Evolutionary conservation across 2,888 invertebrate genomes (phyloP).

Genomic region (Itoplectis maculator): DNA sequence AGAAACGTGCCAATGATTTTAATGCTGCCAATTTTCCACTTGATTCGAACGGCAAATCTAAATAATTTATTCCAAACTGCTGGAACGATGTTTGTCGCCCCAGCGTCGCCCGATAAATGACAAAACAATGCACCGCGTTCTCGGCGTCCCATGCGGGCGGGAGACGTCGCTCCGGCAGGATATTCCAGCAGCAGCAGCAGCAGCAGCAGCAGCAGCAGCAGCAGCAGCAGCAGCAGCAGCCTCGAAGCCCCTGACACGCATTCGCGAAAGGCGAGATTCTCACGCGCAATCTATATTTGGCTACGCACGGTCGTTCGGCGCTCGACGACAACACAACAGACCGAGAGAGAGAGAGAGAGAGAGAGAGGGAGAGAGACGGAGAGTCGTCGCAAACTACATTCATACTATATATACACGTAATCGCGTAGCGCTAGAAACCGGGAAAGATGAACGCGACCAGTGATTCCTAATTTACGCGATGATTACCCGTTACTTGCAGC

Average conservation of each 20-base stretch:
- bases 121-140: neutral
- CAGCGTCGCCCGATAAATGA: too few relatives aligned
- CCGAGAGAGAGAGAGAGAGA: too few relatives aligned
- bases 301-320: conserved; percentile 56
- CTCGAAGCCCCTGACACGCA: conserved; percentile 73
- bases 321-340: conserved; percentile 25
- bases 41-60: too few relatives aligned
- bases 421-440: conserved; percentile 14
- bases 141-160: conserved; percentile 5
- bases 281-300: conserved; percentile 74
- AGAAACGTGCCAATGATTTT: too few relatives aligned
- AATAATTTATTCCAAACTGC: too few relatives aligned
- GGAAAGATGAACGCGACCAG: neutral
- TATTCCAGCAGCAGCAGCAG: too few relatives aligned
- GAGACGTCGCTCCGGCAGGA: conserved; percentile 29
- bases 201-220: too few relatives aligned
- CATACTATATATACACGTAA: neutral
- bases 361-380: too few relatives aligned
- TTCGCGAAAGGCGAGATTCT: conserved; percentile 74
- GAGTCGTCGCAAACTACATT: neutral
- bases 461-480: neutral
- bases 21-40: too few relatives aligned
- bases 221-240: too few relatives aligned
- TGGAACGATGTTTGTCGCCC: too few relatives aligned
- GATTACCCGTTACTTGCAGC: neutral